Conservation (phyloP, 2,113 vertebrate species). For the Paradoxurus hermaphroditus region DNA sequence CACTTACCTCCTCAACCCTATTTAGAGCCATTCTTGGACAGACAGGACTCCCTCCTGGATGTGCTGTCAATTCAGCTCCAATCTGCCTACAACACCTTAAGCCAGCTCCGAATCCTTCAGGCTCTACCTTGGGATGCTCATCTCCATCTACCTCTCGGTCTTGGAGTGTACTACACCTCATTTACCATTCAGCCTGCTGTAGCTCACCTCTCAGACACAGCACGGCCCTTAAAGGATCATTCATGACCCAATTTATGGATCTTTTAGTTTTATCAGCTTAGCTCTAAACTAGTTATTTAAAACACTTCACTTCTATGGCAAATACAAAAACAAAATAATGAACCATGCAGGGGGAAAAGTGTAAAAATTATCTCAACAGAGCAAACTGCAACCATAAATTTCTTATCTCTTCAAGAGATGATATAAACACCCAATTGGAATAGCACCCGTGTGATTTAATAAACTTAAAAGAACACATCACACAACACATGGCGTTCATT, state of each 20-base stretch:
- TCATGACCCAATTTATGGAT: not conserved
- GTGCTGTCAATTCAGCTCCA: not conserved
- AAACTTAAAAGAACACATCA: not conserved
- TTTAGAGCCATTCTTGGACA: not conserved
- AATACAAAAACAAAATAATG: conserved; percentile 23
- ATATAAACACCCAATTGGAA: not conserved
- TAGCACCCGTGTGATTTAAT: not conserved
- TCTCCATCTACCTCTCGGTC: accelerated
- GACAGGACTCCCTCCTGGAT: not conserved
- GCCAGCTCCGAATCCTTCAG: not conserved
- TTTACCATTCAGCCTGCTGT: not conserved
- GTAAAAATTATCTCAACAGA: conserved; percentile 24
- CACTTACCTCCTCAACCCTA: not conserved
- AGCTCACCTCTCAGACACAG: not conserved
- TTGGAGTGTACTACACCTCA: accelerated
- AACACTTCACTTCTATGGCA: conserved; percentile 3
- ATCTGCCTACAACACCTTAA: accelerated
- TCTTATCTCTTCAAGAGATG: not conserved
- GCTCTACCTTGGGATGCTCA: accelerated
- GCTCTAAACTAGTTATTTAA: conserved; percentile 47
- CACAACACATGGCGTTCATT: accelerated
- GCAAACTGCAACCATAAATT: not conserved
- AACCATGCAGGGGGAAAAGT: not conserved
- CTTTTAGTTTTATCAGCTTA: conserved; percentile 50
- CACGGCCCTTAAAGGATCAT: not conserved